Evolutionary conservation across 2,888 invertebrate species (phyloP).

Genomic region (Meandrusa payeni): DNA sequence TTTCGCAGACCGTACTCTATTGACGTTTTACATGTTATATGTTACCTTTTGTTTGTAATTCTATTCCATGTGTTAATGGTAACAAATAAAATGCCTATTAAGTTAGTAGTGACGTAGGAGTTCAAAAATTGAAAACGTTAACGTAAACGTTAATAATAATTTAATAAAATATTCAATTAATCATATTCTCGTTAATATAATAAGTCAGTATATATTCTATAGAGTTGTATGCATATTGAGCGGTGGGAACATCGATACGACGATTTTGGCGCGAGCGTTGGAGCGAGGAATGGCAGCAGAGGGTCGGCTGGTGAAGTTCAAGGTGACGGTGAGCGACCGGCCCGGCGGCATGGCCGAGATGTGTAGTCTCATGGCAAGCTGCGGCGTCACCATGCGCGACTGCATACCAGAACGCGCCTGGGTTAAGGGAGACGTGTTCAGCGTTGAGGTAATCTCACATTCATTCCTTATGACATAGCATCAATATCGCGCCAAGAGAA

Average conservation of each 20-base stretch:
- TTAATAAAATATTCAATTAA: too few species aligned
- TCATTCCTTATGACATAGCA: too few species aligned
- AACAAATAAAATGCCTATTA: too few species aligned
- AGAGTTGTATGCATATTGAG: conserved; percentile 91
- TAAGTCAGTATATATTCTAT: conserved; percentile 29
- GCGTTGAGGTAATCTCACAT: conserved; percentile 57
- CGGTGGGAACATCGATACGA: conserved; percentile 95
- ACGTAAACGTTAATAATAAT: too few species aligned
- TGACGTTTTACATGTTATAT: too few species aligned
- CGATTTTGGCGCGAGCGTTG: conserved; percentile 90
- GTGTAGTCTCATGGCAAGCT: conserved; percentile 84
- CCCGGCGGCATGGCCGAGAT: conserved; percentile 94
- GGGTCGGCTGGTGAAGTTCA: conserved; percentile 83
- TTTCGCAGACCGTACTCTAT: too few species aligned
- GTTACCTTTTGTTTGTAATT: too few species aligned
- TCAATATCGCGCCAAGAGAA: too few species aligned
- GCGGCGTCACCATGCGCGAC: conserved; percentile 94
- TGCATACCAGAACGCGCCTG: conserved; percentile 97
- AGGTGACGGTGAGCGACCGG: conserved; percentile 87
- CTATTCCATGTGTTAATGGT: too few species aligned
- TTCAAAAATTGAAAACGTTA: too few species aligned
- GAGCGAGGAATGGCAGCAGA: conserved; percentile 95
- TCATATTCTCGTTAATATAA: too few species aligned
- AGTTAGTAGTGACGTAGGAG: too few species aligned
- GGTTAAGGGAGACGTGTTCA: conserved; percentile 93